Base-by-base conservation (phyloP, 64 coral and sea anemone genomes). In the Dendronephthya gigantea region DNA sequence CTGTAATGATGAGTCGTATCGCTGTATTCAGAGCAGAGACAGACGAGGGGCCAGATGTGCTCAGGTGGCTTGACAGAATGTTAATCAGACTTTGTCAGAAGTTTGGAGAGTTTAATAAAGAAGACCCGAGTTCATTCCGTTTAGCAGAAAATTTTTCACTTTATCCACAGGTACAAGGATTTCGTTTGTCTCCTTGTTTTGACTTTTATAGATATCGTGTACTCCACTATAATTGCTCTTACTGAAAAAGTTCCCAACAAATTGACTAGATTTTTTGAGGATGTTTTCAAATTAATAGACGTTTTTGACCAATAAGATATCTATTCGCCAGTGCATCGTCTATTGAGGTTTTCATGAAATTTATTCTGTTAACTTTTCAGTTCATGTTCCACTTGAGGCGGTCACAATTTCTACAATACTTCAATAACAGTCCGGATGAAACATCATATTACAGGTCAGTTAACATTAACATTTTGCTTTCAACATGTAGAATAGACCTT, bases 351-450 rank as follows among this genome's bases (percentile, higher is more conserved):
- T 32, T 33, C 12, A 16, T 76, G 30, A 36, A 59, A 23, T 13
- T 48, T 82, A 11, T 86, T 50, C 25, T 58, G 51, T n/a, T n/a
- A 0, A 35, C 7, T 89, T 86, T 91, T 17, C 43, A 97, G 94
- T 97, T 97, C 85, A 97, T 97, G 94, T 97, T 97, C 87, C 94
- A 97, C 84, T 88, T 97, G 81, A 86, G 94, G 87, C 90, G 94
- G 38, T 97, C 94, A 55, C 94, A 97, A 55, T 97, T 97, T 43
- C 85, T 97, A 89, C 94, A 97, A 93, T 92, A 93, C 74, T 97
- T 97, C 36, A 97, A 97, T 68, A 97, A 97, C 89, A 97, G 94
- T 84, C 94, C 94, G 25, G 94, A 97, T 83, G 94, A 97, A 48
- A 93, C 94, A 56, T 92, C 94, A 29, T 97, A 97, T 49, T 97